Percentiles rank a stretch among this genome's conserved stretches.
phyloP scores from a whole-genome alignment of 2,797 vertebrate species.

The Pipistrellus kuhlii region DNA sequence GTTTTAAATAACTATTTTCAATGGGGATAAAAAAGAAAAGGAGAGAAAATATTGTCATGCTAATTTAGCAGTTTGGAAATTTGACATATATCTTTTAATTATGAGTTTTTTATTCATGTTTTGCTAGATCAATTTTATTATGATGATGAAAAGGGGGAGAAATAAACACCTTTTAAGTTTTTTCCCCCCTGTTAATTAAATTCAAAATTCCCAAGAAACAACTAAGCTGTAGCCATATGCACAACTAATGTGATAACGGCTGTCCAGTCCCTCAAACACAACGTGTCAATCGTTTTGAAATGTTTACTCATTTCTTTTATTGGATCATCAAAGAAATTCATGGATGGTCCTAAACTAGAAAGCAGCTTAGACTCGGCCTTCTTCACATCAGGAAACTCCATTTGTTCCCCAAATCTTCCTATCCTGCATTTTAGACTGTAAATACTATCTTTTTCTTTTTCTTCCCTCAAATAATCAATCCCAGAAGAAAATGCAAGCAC shows the following conservation, averaged over 20 bases:
- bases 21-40: neutral
- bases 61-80: constrained; percentile 43
- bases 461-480: neutral
- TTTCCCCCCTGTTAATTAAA: neutral
- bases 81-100: neutral
- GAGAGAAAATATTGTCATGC: constrained; percentile 13
- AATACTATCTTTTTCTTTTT: neutral
- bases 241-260: neutral
- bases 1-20: constrained; percentile 54
- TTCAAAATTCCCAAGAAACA: neutral
- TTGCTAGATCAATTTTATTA: neutral
- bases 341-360: neutral
- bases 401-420: neutral
- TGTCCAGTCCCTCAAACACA: neutral
- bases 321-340: neutral
- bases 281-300: neutral
- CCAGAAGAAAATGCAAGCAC: neutral
- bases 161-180: neutral
- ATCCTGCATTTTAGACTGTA: neutral
- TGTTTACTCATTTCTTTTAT: neutral
- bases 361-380: neutral
- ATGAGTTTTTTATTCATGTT: neutral
- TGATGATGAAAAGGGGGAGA: neutral
- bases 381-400: neutral
- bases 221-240: neutral